Evolutionary conservation across 2,888 invertebrate genomes (phyloP), one percentile per base, ranked within the genome.

Genomic region (Nipponacmea schrenckii): DNA sequence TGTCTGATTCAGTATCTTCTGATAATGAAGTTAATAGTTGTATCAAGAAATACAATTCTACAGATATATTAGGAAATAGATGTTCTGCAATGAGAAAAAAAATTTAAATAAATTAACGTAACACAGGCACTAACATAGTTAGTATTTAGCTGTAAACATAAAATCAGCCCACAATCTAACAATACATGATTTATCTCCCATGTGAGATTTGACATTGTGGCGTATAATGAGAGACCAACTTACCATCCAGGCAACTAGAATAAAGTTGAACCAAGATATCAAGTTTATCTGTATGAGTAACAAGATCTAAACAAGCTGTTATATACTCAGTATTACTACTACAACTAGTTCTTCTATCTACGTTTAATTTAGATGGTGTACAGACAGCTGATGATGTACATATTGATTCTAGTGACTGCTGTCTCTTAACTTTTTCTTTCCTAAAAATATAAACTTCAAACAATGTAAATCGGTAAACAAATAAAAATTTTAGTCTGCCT

Each of bases 21-120:
- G 82, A 83, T 63, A 85, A 80, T 64, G 92, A 86, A 31, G 94
- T 89, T 70, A 94, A 90, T 0, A 93, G 74, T 75, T 89, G 92
- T 81, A 93, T 91, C 27, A 94, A 84, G 88, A 93, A 94, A 87
- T 93, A 92, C 72, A 94, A 89, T 87, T 94, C 94, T 0, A 92
- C 91, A 76, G 92, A 91, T 5, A 93, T 85, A 88, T 93, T 94
- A 39, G 93, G 87, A 31, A 93, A 91, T 68, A 93, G 89, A 84
- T 81, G 79, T 7, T 75, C 85, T 85, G 75, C 31, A 78, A 77
- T 64, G 8, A 62, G 10, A 70, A 73, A 65, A 20, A 12, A 46
- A 69, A 70, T 46, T 15, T 39, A n/a, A n/a, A n/a, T n/a, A n/a
- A n/a, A n/a, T n/a, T n/a, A n/a, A n/a, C n/a, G n/a, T n/a, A n/a